Evolutionary conservation across 2,113 vertebrate species (phyloP).

Genomic region (Morone chrysops): DNA sequence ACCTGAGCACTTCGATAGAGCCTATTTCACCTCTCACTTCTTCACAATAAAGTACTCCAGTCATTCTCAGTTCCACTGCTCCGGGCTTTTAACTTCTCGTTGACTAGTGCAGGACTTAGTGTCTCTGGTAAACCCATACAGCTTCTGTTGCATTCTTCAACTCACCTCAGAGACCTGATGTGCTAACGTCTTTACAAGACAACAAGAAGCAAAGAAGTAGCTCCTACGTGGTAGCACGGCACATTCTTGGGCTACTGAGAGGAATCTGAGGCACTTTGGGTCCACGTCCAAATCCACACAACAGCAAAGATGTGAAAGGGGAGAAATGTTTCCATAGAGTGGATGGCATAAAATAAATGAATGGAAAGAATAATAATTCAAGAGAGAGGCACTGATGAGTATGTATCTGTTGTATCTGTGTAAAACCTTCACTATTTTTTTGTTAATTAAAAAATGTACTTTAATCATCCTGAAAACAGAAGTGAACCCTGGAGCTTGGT

Average conservation of each 20-base stretch:
- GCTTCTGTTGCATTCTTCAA: constrained; percentile 63
- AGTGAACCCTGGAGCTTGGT: neutral
- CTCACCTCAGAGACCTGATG: constrained; percentile 71
- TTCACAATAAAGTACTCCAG: constrained; percentile 25
- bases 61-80: constrained; percentile 17
- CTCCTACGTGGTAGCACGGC: constrained; percentile 52
- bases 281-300: constrained; percentile 36
- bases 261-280: constrained; percentile 63
- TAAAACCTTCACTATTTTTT: neutral
- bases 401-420: neutral
- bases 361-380: neutral
- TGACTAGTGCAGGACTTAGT: constrained; percentile 24
- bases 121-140: constrained; percentile 78
- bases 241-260: constrained; percentile 59
- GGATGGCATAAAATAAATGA: neutral
- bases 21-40: constrained; percentile 50
- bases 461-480: neutral
- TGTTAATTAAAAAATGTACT: neutral
- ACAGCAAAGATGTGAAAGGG: constrained; percentile 37
- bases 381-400: neutral
- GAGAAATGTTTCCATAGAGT: constrained; percentile 1
- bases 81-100: constrained; percentile 21
- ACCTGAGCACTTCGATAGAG: constrained; percentile 30
- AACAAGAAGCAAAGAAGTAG: constrained; percentile 54
- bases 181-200: constrained; percentile 78